Percentiles rank a stretch among this genome's conserved stretches.
These are phyloP conservation scores for Lycophotia porphyrea DNA, from an alignment of 2,888 invertebrate genomes.

Conservation along the genomic window DNA sequence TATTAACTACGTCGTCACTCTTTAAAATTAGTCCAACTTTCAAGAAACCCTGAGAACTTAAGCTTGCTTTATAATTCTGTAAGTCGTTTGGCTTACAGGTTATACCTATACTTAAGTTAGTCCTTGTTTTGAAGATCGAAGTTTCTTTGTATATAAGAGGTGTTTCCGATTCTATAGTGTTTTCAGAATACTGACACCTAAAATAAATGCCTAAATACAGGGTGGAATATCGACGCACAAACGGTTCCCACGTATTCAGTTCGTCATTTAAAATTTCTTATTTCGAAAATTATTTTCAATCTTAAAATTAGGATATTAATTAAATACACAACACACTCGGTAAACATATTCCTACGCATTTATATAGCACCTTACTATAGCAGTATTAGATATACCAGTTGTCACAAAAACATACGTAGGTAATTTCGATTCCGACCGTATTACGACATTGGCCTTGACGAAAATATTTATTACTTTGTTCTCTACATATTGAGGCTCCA, in stretches of 20 bases:
- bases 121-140: not conserved
- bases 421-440: conserved; percentile 13
- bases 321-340: not conserved
- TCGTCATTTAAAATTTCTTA: no score
- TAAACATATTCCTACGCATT: not conserved
- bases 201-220: no score
- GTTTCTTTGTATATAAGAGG: not conserved
- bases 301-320: not conserved
- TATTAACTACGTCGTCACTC: conserved; percentile 24
- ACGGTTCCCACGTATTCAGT: no score
- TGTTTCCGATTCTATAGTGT: not conserved
- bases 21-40: conserved; percentile 21
- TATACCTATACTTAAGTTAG: not conserved
- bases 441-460: conserved; percentile 22
- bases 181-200: no score
- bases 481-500: conserved; percentile 26
- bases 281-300: not conserved
- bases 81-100: conserved; percentile 31
- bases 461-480: conserved; percentile 44
- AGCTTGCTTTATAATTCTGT: conserved; percentile 24
- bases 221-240: no score
- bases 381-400: conserved; percentile 10
- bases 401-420: conserved; percentile 11
- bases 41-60: conserved; percentile 19
- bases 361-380: not conserved